Base-by-base conservation (phyloP, 2,888 invertebrate species). In the Endomychus coccineus region DNA sequence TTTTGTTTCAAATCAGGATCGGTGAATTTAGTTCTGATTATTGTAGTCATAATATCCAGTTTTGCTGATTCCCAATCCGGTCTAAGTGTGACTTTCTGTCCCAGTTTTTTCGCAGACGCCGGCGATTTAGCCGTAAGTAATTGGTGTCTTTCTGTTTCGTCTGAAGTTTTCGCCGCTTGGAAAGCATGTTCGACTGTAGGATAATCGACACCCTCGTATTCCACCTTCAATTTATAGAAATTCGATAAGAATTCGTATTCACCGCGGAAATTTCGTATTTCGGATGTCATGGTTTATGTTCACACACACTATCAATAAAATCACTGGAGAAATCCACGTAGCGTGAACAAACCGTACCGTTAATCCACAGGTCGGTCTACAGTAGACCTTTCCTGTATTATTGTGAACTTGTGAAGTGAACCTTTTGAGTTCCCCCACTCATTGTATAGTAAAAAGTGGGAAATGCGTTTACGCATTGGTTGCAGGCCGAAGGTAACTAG, bases 171-270 rank as follows among this genome's bases (percentile, higher is more conserved):
- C n/a, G 39, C 39, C 15, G 39, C 39, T 34, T 39, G 39, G 11
- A 39, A 39, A 2, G 39, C 39, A 21, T 39, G 39, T 34, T 39
- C 39, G 13, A 27, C 29, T 17, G 34, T 39, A 13, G 39, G 39
- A 24, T 39, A 39, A 4, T 5, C 19, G 1, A 12, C 24, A 9
- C 29, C 39, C 24, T 39, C 39, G 13, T 34, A 34, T 23, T 39
- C 34, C 23, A 39, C 27, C 17, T 27, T 21, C 12, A 23, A 29
- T 11, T 29, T 24, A 16, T 21, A 39, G 19, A 39, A 39, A 19
- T 39, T 39, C 6, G 39, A 39, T n/a, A 39, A 12, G 15, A 39
- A 39, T 23, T 10, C 12, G 19, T 39, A 28, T 12, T 24, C 6
- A 24, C 34, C 39, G 10, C 11, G 12, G 11, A 39, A 39, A 14